Base-by-base conservation (phyloP, 2,797 vertebrate genomes). In the Leptodactylus fallax region DNA sequence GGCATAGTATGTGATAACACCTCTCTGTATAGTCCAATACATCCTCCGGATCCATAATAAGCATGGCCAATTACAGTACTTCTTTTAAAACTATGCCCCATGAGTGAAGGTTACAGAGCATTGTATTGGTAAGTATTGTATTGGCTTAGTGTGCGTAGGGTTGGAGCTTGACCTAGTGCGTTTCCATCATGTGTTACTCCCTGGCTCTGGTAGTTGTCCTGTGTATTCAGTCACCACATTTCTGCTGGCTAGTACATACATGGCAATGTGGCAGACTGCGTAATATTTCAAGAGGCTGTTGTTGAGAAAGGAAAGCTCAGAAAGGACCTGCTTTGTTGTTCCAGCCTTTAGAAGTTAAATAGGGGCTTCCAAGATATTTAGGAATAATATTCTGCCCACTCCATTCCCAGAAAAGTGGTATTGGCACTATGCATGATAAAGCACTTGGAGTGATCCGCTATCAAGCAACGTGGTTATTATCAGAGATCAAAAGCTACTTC, bases 401-500 rank as follows among this genome's bases (percentile, higher is more conserved):
- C 21, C 25, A 82, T 69, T 49, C 5, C 63, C 51, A 71, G 16
- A 69, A 25, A 71, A 83, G 81, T 71, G 63, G 63, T 17, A 51
- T 71, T 69, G 81, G 63, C 81, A 55, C 49, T 71, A 36, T 83
- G 63, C 49, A n/a, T 55, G 65, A 83, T 71, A 71, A 69, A 69
- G 51, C 81, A 27, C 61, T 82, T 71, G 81, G 81, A 36, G 60
- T 83, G 65, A 83, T 53, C 67, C 6, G 51, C 65, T 83, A 56
- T 69, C 81, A 83, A 71, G 65, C 60, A 83, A 83, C 23, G 81
- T 69, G 65, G 51, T 83, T 25, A 71, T 83, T 83, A 74, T 74
- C 82, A 60, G 27, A 84, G 67, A 84, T 58, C 27, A 84, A 84
- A 83, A 36, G 55, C 55, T 74, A 72, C 55, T 84, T 84, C 82